These are phyloP conservation scores for Muscicapa adusta DNA, from an alignment of 2,113 vertebrate species.

Conservation along the genomic window DNA sequence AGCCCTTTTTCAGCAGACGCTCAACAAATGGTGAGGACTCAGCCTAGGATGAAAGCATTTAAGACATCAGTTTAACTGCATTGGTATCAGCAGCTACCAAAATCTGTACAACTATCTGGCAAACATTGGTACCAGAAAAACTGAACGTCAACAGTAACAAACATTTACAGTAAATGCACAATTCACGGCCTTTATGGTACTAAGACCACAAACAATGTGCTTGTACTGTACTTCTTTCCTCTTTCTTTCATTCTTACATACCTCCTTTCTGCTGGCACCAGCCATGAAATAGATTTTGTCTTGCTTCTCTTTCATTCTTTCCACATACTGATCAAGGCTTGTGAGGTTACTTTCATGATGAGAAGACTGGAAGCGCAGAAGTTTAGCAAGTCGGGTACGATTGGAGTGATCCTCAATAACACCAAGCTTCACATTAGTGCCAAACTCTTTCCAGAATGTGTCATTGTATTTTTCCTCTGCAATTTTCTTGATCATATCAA, in stretches of 20 bases:
- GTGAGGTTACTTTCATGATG: conserved; percentile 80
- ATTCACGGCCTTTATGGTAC: background rate
- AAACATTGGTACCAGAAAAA: background rate
- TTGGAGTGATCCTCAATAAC: conserved; percentile 99
- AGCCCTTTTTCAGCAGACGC: conserved; percentile 92
- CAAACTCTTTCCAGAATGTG: conserved; percentile 99
- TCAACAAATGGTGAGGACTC: conserved; percentile 97
- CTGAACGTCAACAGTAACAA: background rate
- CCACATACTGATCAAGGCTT: conserved; percentile 95
- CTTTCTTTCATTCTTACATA: conserved; percentile 4
- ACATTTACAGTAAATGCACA: background rate
- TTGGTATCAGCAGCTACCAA: background rate
- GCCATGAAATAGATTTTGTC: conserved; percentile 99
- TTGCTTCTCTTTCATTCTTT: conserved; percentile 99
- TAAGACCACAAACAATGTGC: background rate
- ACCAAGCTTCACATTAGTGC: conserved; percentile 96
- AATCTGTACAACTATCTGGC: background rate
- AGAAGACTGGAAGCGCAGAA: conserved; percentile 95
- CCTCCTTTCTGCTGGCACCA: conserved; percentile 93
- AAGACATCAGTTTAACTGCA: background rate
- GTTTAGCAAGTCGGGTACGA: conserved; percentile 93
- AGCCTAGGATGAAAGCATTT: conserved; percentile 70
- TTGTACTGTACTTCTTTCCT: background rate
- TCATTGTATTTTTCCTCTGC: conserved; percentile 95
- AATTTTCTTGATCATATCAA: conserved; percentile 99